Conservation (phyloP, 2,888 invertebrate genomes). For the Cheilosia soror region DNA sequence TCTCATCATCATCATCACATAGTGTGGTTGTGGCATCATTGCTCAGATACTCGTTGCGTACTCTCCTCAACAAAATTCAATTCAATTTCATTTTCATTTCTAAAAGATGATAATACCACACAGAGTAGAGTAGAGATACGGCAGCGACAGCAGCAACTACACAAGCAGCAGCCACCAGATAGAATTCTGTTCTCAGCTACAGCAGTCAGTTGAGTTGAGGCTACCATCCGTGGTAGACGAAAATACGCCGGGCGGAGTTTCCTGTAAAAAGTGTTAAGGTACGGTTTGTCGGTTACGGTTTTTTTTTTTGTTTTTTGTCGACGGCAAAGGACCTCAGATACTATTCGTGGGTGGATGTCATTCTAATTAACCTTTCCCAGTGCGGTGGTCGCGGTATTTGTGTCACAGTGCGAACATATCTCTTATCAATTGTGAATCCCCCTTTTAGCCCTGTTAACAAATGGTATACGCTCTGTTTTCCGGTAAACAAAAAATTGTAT, state of each 20-base stretch:
- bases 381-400: conserved; percentile 2
- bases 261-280: conserved; percentile 1
- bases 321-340: conserved; percentile 24
- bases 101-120: conserved; percentile 53
- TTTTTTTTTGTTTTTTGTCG: conserved; percentile 1
- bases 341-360: conserved; percentile 15
- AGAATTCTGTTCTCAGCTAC: conserved; percentile 69
- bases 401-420: conserved; percentile 4
- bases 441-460: too few relatives aligned
- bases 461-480: conserved; percentile 4
- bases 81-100: conserved; percentile 69
- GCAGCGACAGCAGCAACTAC: conserved; percentile 54
- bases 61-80: conserved; percentile 32
- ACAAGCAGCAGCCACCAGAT: conserved; percentile 67
- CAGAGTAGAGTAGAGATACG: conserved; percentile 30
- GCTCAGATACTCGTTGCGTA: conserved; percentile 29
- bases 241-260: conserved; percentile 45
- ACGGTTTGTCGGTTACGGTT: conserved; percentile 37
- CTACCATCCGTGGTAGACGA: conserved; percentile 78
- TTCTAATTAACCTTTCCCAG: conserved; percentile 33
- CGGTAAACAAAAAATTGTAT: conserved; percentile 1
- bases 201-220: conserved; percentile 79
- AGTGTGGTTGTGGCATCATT: conserved; percentile 41
- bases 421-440: conserved; percentile 13
- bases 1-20: neutral